Evolutionary conservation across 2,113 vertebrate species (phyloP), one percentile per base, ranked within the genome.

Genomic region (Copsychus sechellarum): DNA sequence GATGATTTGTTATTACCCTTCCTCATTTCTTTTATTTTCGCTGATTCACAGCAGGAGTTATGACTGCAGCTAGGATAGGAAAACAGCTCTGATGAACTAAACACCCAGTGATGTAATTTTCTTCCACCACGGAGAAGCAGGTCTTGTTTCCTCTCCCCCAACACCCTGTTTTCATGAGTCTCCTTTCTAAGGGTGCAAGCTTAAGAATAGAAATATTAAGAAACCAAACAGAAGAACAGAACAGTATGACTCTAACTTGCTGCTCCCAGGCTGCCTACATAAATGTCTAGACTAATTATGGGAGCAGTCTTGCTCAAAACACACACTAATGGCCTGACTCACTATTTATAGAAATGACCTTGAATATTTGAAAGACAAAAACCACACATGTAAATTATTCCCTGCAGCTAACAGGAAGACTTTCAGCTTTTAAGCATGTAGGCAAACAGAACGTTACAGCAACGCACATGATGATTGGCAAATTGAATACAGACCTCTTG

Each of bases 361-460:
- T 79, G 81, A 87, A 95, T 87, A 93, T 81, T 56, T 91, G 34
- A 62, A 78, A 81, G 67, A 64, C 29, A 90, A 92, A 95, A 84
- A 1, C 2, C n/a, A 67, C 54, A 47, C 4, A 2, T 60, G 65
- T 82, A 80, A 94, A 62, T 86, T 86, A 88, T 48, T 79, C 34
- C 47, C 38, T 86, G 40, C 33, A 88, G 56, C 25, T 87, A 83
- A 72, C 36, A 83, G 64, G 62, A 95, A 95, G 58, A 81, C 3
- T 47, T 73, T 56, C 23, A 48, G 42, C n/a, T n/a, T 40, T 28
- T 29, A 72, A 58, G 58, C 29, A 36, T 72, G 89, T 56, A 54
- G 58, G 71, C 8, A 33, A 85, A 61, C 21, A 88, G 90, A 91
- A 70, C 29, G 4, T 72, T 69, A 40, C 29, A 88, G 51, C 8